Evolutionary conservation across 2,113 vertebrate genomes (phyloP).

Genomic region (Bubo blakistoni): DNA sequence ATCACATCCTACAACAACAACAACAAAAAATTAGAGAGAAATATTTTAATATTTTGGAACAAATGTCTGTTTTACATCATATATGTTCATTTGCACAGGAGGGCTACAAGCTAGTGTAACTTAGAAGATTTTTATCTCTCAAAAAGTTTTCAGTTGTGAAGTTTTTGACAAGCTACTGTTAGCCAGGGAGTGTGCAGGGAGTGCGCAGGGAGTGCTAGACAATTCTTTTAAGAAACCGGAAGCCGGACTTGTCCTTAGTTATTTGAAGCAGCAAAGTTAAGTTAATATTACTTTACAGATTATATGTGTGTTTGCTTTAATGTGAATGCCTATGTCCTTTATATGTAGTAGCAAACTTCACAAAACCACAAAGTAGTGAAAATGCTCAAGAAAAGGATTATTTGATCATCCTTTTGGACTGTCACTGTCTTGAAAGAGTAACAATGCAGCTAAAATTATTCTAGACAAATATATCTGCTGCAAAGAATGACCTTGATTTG

Average conservation of each 20-base stretch:
- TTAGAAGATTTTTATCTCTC: neutral
- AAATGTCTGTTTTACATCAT: neutral
- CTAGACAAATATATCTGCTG: neutral
- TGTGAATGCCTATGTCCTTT: neutral
- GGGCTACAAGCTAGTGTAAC: neutral
- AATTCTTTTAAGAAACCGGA: neutral
- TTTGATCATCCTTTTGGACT: neutral
- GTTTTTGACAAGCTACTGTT: neutral
- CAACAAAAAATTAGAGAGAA: neutral
- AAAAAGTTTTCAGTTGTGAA: neutral
- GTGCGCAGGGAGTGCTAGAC: neutral
- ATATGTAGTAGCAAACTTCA: neutral
- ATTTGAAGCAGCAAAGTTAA: neutral
- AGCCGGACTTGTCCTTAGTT: neutral
- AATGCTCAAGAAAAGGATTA: neutral
- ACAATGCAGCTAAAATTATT: neutral
- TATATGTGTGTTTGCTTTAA: neutral
- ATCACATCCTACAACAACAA: neutral
- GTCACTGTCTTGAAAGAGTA: neutral
- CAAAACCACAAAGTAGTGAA: neutral
- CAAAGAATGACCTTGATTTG: neutral
- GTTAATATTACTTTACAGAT: neutral
- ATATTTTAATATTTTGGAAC: neutral
- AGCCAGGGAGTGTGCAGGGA: neutral
- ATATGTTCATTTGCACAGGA: neutral